Percentiles rank a stretch among this genome's conserved stretches.
phyloP scores from a whole-genome alignment of 1,140 invertebrate species.

The Apocrypta bakeri region DNA sequence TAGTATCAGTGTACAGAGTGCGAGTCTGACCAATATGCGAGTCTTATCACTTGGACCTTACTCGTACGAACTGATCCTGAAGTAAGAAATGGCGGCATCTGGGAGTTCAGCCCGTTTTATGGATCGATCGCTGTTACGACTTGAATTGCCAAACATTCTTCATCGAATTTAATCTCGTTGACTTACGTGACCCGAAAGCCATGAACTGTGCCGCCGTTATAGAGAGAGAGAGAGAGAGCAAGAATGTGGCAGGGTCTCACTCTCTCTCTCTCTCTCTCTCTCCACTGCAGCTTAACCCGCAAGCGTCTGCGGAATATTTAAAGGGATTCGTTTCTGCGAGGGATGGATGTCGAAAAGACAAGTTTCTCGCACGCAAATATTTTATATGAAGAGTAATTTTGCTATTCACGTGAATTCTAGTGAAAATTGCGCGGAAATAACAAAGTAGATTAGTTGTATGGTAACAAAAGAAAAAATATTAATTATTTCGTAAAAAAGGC shows the following conservation, averaged over 20 bases:
- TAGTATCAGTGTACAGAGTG: neutral
- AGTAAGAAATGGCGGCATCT: neutral
- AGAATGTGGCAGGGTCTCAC: neutral
- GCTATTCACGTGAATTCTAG: too few relatives aligned
- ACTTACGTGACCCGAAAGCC: conserved; percentile 47
- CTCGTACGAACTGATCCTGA: neutral
- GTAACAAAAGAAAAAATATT: too few relatives aligned
- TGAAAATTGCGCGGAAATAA: too few relatives aligned
- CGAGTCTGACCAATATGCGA: conserved; percentile 32
- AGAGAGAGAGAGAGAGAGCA: neutral
- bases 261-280: neutral
- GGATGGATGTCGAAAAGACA: neutral
- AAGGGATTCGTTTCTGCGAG: neutral
- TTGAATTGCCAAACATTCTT: conserved; percentile 50
- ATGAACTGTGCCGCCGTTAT: neutral
- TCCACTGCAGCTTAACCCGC: neutral
- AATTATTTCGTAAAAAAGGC: too few relatives aligned
- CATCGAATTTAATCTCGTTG: conserved; percentile 52
- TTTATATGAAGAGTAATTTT: neutral
- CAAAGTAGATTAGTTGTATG: too few relatives aligned
- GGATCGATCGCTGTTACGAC: conserved; percentile 33
- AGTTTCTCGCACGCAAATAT: neutral
- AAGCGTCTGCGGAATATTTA: conserved; percentile 3
- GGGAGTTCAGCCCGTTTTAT: neutral
- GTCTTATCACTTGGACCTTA: neutral